These are phyloP conservation scores for Pantherophis guttatus DNA, from an alignment of 2,113 vertebrate species.

Conservation along the genomic window DNA sequence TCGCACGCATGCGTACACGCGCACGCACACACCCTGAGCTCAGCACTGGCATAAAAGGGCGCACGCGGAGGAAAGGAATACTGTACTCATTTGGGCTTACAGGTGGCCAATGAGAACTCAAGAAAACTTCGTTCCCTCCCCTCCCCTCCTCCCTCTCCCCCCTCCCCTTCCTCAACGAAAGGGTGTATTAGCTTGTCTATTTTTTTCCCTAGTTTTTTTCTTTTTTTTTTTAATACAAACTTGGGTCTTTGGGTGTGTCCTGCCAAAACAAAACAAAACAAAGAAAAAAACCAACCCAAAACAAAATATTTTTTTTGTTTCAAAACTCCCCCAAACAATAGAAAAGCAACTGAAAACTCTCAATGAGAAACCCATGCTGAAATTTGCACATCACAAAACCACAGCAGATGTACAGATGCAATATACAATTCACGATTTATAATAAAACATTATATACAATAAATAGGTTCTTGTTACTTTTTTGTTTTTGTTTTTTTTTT, in stretches of 20 bases:
- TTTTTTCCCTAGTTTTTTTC: slow-evolving; percentile 54
- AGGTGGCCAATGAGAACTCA: slow-evolving; percentile 27
- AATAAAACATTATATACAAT: slow-evolving; percentile 83
- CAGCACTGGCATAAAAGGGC: slow-evolving; percentile 10
- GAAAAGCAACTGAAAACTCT: slow-evolving; percentile 60
- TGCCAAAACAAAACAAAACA: slow-evolving; percentile 54
- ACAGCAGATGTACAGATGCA: slow-evolving; percentile 80
- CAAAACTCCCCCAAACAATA: slow-evolving; percentile 37
- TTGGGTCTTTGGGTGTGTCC: slow-evolving; percentile 74
- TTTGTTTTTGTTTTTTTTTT: slow-evolving; percentile 22
- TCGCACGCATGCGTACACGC: not conserved
- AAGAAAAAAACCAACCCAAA: slow-evolving; percentile 59
- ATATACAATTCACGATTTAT: slow-evolving; percentile 82
- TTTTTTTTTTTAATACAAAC: slow-evolving; percentile 70
- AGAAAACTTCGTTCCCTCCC: not conserved
- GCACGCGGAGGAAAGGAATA: not conserved
- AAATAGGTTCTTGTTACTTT: slow-evolving; percentile 76
- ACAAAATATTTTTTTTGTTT: slow-evolving; percentile 28
- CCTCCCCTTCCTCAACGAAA: slow-evolving; percentile 2
- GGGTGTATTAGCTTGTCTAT: not conserved
- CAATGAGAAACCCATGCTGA: slow-evolving; percentile 72
- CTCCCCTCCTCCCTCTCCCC: not conserved
- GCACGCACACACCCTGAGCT: slow-evolving; percentile 34
- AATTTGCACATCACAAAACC: slow-evolving; percentile 77
- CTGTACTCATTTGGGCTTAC: not conserved